Evolutionary conservation across 2,113 vertebrate genomes (phyloP).

Genomic region (Crotalus horridus): DNA sequence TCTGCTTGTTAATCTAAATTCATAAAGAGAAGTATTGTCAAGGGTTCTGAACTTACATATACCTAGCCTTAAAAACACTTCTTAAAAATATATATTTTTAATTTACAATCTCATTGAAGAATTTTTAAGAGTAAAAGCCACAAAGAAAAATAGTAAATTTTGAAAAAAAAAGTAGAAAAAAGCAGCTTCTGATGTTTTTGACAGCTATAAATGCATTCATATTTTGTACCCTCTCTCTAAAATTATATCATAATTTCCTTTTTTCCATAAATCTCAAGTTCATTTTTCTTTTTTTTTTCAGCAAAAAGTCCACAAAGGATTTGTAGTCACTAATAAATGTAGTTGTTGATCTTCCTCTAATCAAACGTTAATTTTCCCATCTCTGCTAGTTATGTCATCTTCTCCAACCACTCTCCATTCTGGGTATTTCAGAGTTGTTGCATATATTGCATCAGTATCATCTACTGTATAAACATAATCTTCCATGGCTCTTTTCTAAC

Average conservation of each 20-base stretch:
- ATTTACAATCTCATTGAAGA: neutral
- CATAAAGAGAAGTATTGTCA: neutral
- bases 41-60: neutral
- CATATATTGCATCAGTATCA: neutral
- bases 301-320: neutral
- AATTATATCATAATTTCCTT: neutral
- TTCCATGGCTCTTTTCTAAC: neutral
- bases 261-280: neutral
- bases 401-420: neutral
- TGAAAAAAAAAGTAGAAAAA: neutral
- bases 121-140: neutral
- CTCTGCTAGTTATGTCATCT: neutral
- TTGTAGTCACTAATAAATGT: neutral
- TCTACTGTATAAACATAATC: neutral
- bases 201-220: neutral
- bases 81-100: neutral
- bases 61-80: neutral
- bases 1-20: neutral
- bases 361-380: neutral
- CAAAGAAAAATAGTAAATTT: neutral
- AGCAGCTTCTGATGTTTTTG: neutral
- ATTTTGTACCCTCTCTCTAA: neutral
- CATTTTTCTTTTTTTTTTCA: neutral
- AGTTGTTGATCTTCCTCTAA: neutral
- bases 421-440: neutral